Conservation (phyloP, 2,113 vertebrate genomes). For the Callipepla squamata region DNA sequence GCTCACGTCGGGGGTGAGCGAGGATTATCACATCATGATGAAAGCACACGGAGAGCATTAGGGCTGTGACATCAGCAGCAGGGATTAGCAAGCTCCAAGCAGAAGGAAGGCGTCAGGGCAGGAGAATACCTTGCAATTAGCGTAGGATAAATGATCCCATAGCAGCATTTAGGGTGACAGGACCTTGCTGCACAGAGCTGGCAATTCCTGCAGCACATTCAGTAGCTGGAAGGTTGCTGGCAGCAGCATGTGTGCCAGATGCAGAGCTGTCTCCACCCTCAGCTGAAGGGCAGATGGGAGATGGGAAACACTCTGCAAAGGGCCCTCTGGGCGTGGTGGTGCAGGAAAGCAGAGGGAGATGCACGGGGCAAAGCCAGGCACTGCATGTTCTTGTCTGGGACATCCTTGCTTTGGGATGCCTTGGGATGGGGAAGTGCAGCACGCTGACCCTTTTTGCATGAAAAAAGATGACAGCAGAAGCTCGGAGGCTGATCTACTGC, state of each 20-base stretch:
- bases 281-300: background rate
- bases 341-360: too few species aligned
- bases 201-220: rapidly evolving
- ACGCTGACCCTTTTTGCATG: rapidly evolving
- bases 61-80: slow-evolving; percentile 1
- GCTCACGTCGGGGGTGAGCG: background rate
- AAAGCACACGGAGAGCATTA: background rate
- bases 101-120: background rate
- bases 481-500: background rate
- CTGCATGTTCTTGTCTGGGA: too few species aligned
- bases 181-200: background rate
- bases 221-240: background rate
- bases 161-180: rapidly evolving
- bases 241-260: background rate
- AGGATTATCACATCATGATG: background rate
- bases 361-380: too few species aligned
- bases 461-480: background rate
- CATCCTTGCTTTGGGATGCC: background rate
- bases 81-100: background rate
- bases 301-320: background rate
- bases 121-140: background rate
- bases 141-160: rapidly evolving
- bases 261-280: background rate
- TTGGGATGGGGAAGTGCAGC: background rate
- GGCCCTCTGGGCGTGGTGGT: background rate